A percentile compares a stretch with the other conserved stretches of the same genome.
phyloP scores from a whole-genome alignment of 2,797 vertebrate species.

The Pseudopleuronectes americanus region DNA sequence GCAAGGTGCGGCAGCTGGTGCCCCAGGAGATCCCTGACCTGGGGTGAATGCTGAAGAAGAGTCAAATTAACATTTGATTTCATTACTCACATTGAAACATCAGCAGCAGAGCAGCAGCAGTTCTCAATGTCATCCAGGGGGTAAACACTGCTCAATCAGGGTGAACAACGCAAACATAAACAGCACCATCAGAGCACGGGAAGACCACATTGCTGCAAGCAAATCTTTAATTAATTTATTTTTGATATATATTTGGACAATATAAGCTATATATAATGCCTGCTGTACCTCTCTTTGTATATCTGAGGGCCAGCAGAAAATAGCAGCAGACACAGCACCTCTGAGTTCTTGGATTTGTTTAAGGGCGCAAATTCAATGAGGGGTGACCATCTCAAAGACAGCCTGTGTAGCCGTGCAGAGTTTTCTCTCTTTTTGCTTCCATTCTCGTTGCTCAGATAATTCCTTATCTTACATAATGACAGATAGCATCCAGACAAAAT shows the following conservation, averaged over 20 bases:
- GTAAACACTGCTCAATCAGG: constrained; percentile 44
- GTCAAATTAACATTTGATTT: constrained; percentile 76
- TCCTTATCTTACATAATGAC: constrained; percentile 56
- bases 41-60: constrained; percentile 62
- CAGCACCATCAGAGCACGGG: background rate
- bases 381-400: constrained; percentile 18
- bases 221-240: constrained; percentile 23
- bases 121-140: constrained; percentile 75
- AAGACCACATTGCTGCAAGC: background rate
- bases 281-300: constrained; percentile 20
- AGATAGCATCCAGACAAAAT: constrained; percentile 40
- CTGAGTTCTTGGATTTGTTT: constrained; percentile 59
- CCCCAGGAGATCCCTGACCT: constrained; percentile 64
- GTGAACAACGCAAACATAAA: constrained; percentile 31
- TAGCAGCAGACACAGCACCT: constrained; percentile 47
- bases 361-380: constrained; percentile 55
- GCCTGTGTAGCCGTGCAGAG: constrained; percentile 22
- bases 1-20: constrained; percentile 52
- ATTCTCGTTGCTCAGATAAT: constrained; percentile 51
- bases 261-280: constrained; percentile 30
- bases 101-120: constrained; percentile 24
- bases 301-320: constrained; percentile 29
- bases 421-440: constrained; percentile 37
- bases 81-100: constrained; percentile 65
- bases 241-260: background rate